phyloP scores from a whole-genome alignment of 1,140 invertebrate genomes.

The Papilio xuthus region DNA sequence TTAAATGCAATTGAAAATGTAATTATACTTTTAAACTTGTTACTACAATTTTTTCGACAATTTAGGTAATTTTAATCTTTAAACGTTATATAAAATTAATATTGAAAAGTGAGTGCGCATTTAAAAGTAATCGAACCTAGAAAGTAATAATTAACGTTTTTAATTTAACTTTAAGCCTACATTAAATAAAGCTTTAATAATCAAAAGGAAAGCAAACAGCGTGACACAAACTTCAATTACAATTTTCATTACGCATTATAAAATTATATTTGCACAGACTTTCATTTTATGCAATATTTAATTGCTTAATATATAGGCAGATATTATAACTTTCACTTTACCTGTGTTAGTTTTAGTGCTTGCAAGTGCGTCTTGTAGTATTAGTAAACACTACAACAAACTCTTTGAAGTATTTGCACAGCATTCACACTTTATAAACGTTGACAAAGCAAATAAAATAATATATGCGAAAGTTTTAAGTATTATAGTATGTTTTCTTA shows the following conservation, averaged over 20 bases:
- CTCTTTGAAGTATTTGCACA: neutral
- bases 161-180: neutral
- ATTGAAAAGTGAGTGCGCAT: neutral
- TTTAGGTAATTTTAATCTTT: too few species aligned
- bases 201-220: conserved; percentile 10
- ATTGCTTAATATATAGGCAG: neutral
- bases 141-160: neutral
- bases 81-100: neutral
- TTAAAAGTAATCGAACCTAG: neutral
- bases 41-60: too few species aligned
- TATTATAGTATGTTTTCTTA: neutral
- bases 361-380: neutral
- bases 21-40: too few species aligned
- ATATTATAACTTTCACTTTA: conserved; percentile 5
- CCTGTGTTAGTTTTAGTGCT: conserved; percentile 1
- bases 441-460: conserved; percentile 5
- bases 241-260: neutral
- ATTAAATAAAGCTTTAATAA: neutral
- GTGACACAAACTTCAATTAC: conserved; percentile 1
- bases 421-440: neutral
- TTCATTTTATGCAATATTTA: conserved; percentile 14
- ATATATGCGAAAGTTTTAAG: neutral
- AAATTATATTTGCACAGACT: neutral
- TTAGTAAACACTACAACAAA: conserved; percentile 22
- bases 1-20: too few species aligned